A percentile compares a stretch with the other conserved stretches of the same genome.
Conservation (phyloP, 2,888 invertebrate genomes). For the Cylloceria caligata region DNA sequence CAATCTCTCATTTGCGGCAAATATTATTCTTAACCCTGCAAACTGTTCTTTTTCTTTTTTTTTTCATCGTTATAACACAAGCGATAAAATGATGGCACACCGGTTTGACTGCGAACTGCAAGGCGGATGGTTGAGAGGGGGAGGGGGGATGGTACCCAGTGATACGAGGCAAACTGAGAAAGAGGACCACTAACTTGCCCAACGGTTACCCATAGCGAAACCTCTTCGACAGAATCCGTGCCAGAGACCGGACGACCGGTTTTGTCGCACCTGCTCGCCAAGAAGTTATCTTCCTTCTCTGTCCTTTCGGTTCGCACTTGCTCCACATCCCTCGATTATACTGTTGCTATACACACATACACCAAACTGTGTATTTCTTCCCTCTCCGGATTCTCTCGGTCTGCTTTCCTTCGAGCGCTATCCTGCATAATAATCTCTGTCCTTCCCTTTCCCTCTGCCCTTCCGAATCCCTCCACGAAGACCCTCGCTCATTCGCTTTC, state of each 20-base stretch:
- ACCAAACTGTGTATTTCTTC: constrained; percentile 1
- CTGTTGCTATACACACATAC: neutral
- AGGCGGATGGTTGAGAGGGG: neutral
- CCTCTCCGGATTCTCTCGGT: constrained; percentile 13
- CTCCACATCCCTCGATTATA: constrained; percentile 4
- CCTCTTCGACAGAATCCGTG: constrained; percentile 31
- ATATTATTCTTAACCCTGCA: constrained; percentile 17
- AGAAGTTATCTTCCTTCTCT: constrained; percentile 67
- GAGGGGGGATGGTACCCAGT: no score
- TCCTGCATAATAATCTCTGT: constrained; percentile 73
- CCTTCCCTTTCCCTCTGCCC: constrained; percentile 40
- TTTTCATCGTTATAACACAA: neutral
- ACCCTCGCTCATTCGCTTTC: constrained; percentile 17
- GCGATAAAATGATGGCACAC: constrained; percentile 10
- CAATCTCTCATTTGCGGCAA: neutral
- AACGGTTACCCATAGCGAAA: constrained; percentile 14
- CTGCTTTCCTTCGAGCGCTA: constrained; percentile 62
- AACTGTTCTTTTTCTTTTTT: neutral
- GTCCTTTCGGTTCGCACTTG: neutral
- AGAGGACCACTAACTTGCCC: neutral
- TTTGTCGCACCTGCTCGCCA: constrained; percentile 73
- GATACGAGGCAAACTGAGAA: constrained; percentile 5
- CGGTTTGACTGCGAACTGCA: neutral
- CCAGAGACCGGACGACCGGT: constrained; percentile 69
- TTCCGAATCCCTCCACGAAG: constrained; percentile 55